Evolutionary conservation across 2,797 vertebrate species (phyloP), one percentile per base, ranked within the genome.

Genomic region (Lacerta bilineata): DNA sequence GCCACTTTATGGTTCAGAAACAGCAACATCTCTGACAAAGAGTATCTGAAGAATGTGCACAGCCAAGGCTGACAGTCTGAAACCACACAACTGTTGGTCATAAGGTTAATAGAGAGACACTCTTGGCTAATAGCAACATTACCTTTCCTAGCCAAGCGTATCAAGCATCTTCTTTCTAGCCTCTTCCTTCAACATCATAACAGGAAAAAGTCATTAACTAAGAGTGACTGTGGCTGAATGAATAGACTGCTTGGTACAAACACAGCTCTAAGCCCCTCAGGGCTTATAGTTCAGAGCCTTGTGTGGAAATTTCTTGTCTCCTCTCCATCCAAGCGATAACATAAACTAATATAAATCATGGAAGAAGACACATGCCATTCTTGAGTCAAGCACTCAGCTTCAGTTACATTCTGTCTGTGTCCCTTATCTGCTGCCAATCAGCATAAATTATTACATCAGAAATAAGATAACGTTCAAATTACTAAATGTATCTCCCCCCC

Each of bases 91-190:
- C 1, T 0, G 11, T 29, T 61, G 72, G 33, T 59, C 72, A 29
- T 29, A 61, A 41, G 33, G 50, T 85, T 76, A 85, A 84, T 27
- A 64, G 76, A 77, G 75, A 78, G 74, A 46, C 33, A 68, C 8
- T 36, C 85, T 77, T 68, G 18, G 41, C 6, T 68, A 85, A 76
- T 20, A 59, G 83, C 33, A 85, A 76, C 72, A 74, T 85, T 85
- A 33, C 41, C 61, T 85, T 78, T 85, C 75, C 75, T 78, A 85
- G 84, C 59, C 61, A 85, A 78, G 61, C 75, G 17, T 78, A 46
- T 78, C 59, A 77, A 46, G 17, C 59, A 10, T 76, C 36, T 50
- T 78, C 39, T 85, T 85, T 66, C 41, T 11, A 77, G 39, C 41
- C 74, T 85, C 17, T 76, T 64, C 50, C 25, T 61, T 76, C 72